Base-by-base conservation (phyloP, 2,888 invertebrate genomes). In the Synergus laeviventris region DNA sequence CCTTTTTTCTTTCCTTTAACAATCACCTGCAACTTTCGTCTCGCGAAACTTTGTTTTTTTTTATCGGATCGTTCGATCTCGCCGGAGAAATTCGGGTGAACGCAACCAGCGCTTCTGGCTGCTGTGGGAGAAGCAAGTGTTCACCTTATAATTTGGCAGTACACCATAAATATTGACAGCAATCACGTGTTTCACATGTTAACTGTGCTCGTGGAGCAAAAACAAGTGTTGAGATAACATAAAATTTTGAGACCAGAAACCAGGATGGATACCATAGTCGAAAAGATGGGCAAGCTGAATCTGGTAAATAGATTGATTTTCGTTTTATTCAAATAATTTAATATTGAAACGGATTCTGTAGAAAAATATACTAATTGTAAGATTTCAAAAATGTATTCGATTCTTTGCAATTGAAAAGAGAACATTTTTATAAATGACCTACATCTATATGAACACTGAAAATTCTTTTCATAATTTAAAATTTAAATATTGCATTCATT, bases 271-370 rank as follows among this genome's bases (percentile, higher is more conserved):
- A 90, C 89, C 81, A 87, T 91, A 31, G 83, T 90, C 64, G 90
- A 90, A 83, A 91, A 91, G 86, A 89, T 90, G 88, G 89, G 87
- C 82, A 91, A 89, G 80, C 85, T 91, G 74, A 89, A 91, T 87
- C 78, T 90, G 90, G 90, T 90, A 90, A 89, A 74, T 75, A 75
- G n/a, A 73, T 45, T 39, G 70, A 31, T 24, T 36, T 36, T 21
- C 59, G 42, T 24, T 49, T 74, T 66, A 38, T 42, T 54, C 73
- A 14, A 9, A 14, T 16, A 59, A 39, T 62, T 18, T 18, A 3
- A 18, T n/a, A 18, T 18, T 8, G 21, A 31, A 5, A 5, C 5
- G 2, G n/a, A 56, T 56, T 0, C 42, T 12, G 3, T 2, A 21
- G 9, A 56, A 18, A 18, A 56, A 11, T 18, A 54, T 54, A 18